phyloP scores from a whole-genome alignment of 2,113 vertebrate species.

The Murina feae region DNA sequence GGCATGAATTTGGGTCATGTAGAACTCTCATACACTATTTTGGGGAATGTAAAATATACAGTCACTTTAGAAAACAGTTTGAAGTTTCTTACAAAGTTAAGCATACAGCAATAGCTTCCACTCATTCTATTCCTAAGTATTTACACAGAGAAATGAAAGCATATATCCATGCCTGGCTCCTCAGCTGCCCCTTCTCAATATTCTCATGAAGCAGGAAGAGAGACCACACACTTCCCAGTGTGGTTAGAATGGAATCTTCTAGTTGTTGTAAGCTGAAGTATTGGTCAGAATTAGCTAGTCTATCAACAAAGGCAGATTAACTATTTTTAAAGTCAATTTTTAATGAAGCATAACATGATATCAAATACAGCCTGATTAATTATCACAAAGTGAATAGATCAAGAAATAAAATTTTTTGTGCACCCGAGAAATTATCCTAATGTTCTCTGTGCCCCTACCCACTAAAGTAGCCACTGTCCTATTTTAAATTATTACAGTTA shows the following conservation, averaged over 20 bases:
- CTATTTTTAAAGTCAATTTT: background rate
- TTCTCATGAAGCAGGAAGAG: background rate
- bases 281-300: background rate
- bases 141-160: background rate
- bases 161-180: background rate
- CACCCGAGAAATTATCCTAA: background rate
- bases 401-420: background rate
- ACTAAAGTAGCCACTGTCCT: background rate
- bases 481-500: background rate
- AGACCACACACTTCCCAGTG: background rate
- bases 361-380: background rate
- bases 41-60: background rate
- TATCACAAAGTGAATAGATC: background rate
- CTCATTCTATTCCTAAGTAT: background rate
- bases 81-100: background rate
- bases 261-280: background rate
- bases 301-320: background rate
- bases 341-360: background rate
- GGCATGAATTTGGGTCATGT: background rate
- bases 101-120: background rate
- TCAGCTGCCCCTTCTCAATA: background rate
- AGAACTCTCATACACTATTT: background rate
- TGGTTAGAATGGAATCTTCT: background rate
- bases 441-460: background rate
- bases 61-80: background rate